phyloP scores from a whole-genome alignment of 2,797 vertebrate species.

The Diplodus puntazzo region DNA sequence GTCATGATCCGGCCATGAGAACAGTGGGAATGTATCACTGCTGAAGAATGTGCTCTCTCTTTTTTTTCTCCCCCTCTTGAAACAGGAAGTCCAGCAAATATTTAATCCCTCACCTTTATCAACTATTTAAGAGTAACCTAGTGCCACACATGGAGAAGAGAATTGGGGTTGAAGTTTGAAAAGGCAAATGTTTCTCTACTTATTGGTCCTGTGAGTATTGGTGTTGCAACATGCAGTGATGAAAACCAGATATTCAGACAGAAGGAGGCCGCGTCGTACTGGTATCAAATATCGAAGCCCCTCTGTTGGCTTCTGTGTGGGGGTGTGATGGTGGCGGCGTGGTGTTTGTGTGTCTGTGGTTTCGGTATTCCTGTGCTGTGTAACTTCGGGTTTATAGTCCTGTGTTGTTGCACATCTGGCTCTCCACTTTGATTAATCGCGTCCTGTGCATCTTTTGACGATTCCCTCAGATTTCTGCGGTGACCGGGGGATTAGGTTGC shows the following conservation, averaged over 20 bases:
- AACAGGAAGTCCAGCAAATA: slow-evolving; percentile 28
- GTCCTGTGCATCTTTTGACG: slow-evolving; percentile 82
- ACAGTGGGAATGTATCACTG: slow-evolving; percentile 39
- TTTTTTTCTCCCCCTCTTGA: neutral
- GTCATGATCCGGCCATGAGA: slow-evolving; percentile 55
- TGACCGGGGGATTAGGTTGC: slow-evolving; percentile 81
- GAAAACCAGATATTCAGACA: slow-evolving; percentile 76
- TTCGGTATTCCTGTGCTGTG: slow-evolving; percentile 64
- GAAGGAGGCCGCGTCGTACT: slow-evolving; percentile 52
- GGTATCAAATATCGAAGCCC: slow-evolving; percentile 60
- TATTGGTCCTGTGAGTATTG: slow-evolving; percentile 67
- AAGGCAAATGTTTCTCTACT: slow-evolving; percentile 46
- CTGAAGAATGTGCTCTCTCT: slow-evolving; percentile 35
- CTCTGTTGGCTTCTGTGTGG: slow-evolving; percentile 71
- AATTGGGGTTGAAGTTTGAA: slow-evolving; percentile 35
- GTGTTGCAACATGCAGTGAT: slow-evolving; percentile 75
- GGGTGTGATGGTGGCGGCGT: slow-evolving; percentile 60
- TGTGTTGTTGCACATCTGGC: slow-evolving; percentile 80
- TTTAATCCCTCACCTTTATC: slow-evolving; percentile 36
- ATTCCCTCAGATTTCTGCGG: slow-evolving; percentile 80
- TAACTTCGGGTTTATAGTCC: slow-evolving; percentile 62
- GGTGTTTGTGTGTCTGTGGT: slow-evolving; percentile 76
- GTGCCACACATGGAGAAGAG: slow-evolving; percentile 47
- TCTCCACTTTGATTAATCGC: slow-evolving; percentile 80
- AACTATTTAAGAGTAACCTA: slow-evolving; percentile 30